Base-by-base conservation (phyloP, 1,140 invertebrate species). In the Brachystomella parvula region DNA sequence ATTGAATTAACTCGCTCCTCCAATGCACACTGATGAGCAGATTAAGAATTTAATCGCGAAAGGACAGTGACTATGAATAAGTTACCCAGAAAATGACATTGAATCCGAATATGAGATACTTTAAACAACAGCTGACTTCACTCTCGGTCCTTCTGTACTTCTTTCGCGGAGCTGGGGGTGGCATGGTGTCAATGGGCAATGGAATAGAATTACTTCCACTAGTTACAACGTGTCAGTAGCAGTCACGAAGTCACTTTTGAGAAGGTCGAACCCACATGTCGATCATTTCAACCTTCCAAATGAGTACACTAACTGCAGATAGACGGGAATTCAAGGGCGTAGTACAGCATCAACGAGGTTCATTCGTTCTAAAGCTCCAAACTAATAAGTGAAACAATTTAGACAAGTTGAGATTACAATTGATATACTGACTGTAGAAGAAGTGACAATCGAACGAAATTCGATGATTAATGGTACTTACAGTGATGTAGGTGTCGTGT, bases 31-130 rank as follows among this genome's bases (percentile, higher is more conserved):
- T 61, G 17, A 15, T 21, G 15, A 9, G 28, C 9, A 15, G 53
- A 15, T 47, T 15, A 21, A 47, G 15, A 47, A 15, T 15, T 47
- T 15, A 47, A 47, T 15, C 15, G 21, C 15, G 21, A 15, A 47
- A 47, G 44, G 44, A 15, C 44, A 47, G 44, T 15, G 21, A 47
- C 21, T 21, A 15, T 47, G 44, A 47, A 15, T 12, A 63, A 83
- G 87, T 87, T 79, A 95, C 90, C 92, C 94, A 97, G 83, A 97
- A 96, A 73, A 96, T 81, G 69, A 97, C 93, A 83, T 98, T 98
- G 80, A 95, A 94, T 77, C 89, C 87, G 81, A 97, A 97, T 74
- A 96, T 94, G 77, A 96, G 84, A 82, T 96, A 97, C 82, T 97
- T 97, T 58, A 96, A 83, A 79, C 93, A 96, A 82, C 92, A 95